These are phyloP conservation scores for Salvelinus alpinus DNA, from an alignment of 2,113 vertebrate species.

Conservation along the genomic window DNA sequence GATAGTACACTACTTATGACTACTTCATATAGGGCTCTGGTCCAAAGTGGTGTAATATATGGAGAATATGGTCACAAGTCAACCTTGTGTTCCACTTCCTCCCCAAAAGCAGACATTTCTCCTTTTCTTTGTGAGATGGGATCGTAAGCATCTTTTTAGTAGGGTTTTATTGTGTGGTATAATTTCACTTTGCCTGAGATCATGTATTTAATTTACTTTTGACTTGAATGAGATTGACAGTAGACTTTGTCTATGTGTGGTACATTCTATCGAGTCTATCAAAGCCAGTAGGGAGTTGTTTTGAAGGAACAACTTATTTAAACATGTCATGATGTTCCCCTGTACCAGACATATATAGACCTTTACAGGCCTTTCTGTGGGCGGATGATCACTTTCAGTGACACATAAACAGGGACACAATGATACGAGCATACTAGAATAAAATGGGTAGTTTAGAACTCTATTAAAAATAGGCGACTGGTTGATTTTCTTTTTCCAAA, in stretches of 20 bases:
- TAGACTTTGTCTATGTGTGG: conserved; percentile 28
- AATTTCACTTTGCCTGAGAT: conserved; percentile 25
- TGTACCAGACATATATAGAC: neutral
- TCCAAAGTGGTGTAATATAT: conserved; percentile 40
- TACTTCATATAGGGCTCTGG: neutral
- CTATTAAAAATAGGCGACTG: neutral
- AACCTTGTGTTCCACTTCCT: conserved; percentile 26
- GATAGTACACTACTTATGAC: conserved; percentile 15
- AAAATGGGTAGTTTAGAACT: conserved; percentile 15
- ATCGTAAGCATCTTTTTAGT: conserved; percentile 22
- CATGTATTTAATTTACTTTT: conserved; percentile 6
- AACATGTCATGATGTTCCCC: conserved; percentile 1
- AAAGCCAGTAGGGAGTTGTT: conserved; percentile 7
- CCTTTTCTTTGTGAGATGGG: conserved; percentile 18
- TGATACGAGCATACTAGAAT: conserved; percentile 14
- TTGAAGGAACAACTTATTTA: conserved; percentile 14
- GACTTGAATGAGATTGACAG: conserved; percentile 21
- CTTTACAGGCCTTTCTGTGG: too few relatives aligned
- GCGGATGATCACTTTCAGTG: too few relatives aligned
- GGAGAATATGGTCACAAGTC: neutral
- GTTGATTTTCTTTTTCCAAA: neutral
- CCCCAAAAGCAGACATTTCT: neutral
- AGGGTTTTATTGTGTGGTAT: conserved; percentile 23
- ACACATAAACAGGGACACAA: too few relatives aligned
- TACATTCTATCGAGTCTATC: conserved; percentile 35